These are phyloP conservation scores for Sicus ferrugineus DNA, from an alignment of 2,888 invertebrate species.

Conservation along the genomic window DNA sequence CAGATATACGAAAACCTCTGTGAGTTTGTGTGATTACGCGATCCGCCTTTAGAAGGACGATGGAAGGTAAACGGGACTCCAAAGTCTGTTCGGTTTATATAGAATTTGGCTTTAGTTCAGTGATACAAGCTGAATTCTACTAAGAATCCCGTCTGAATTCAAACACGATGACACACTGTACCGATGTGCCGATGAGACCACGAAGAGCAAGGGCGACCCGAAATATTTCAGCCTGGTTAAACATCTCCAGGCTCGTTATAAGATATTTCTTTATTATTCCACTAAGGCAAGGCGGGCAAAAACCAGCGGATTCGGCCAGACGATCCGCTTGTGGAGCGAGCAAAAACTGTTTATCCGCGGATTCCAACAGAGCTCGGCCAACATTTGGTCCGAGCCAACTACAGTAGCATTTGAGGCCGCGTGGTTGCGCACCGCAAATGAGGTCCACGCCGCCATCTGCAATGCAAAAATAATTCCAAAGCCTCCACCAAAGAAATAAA, in stretches of 20 bases:
- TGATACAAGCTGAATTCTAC: too few species aligned
- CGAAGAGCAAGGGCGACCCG: background rate
- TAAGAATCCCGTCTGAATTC: too few species aligned
- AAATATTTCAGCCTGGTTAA: slow-evolving; percentile 22
- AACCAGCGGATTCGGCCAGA: slow-evolving; percentile 11
- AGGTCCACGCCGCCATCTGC: slow-evolving; percentile 7
- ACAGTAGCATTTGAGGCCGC: background rate
- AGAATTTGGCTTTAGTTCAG: too few species aligned
- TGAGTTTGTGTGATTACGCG: too few species aligned
- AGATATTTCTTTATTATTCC: slow-evolving; percentile 46
- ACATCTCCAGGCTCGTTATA: slow-evolving; percentile 36
- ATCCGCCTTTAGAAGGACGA: too few species aligned
- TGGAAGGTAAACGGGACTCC: too few species aligned
- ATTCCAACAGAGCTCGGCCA: background rate
- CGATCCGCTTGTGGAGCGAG: background rate
- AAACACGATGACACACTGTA: too few species aligned
- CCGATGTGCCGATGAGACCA: too few species aligned
- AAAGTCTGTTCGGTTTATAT: too few species aligned
- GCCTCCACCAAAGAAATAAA: slow-evolving; percentile 38
- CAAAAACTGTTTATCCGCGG: background rate
- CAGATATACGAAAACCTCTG: too few species aligned
- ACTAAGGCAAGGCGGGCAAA: slow-evolving; percentile 30
- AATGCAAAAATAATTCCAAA: slow-evolving; percentile 30
- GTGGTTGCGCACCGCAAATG: background rate
- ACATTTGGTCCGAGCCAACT: background rate